phyloP scores from a whole-genome alignment of 2,797 vertebrate species.

The Melanotaenia nigrans region DNA sequence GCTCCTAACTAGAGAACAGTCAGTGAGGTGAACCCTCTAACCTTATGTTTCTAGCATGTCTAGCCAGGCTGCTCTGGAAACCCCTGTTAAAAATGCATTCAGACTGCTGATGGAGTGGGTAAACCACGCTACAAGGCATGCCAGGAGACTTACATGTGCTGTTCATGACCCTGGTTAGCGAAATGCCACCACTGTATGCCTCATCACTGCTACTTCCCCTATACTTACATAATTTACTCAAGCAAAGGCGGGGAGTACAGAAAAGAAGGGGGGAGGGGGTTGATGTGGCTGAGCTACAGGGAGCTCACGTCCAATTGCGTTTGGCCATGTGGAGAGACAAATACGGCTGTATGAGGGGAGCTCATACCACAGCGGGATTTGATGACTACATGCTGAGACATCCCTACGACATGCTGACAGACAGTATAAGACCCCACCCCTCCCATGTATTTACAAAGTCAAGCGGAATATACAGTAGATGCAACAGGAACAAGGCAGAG shows the following conservation, averaged over 20 bases:
- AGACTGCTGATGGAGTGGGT: constrained; percentile 50
- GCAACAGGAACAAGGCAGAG: constrained; percentile 72
- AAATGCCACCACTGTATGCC: constrained; percentile 69
- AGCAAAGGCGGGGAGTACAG: constrained; percentile 53
- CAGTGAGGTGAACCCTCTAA: constrained; percentile 69
- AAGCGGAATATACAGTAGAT: constrained; percentile 62
- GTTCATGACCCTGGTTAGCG: constrained; percentile 53
- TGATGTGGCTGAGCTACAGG: constrained; percentile 42
- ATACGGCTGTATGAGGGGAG: constrained; percentile 55
- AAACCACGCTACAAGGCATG: constrained; percentile 22
- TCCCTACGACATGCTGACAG: constrained; percentile 68
- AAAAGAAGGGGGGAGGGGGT: neutral
- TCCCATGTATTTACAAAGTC: constrained; percentile 61
- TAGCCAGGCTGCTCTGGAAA: constrained; percentile 71
- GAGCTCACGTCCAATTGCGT: constrained; percentile 73
- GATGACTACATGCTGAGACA: constrained; percentile 77
- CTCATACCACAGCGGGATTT: constrained; percentile 70
- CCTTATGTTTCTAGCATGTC: constrained; percentile 65
- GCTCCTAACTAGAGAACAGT: constrained; percentile 68
- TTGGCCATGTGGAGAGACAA: constrained; percentile 73
- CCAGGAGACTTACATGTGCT: constrained; percentile 29
- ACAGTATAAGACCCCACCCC: constrained; percentile 63
- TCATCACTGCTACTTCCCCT: constrained; percentile 58
- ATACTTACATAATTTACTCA: constrained; percentile 84
- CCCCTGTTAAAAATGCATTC: constrained; percentile 80